Conservation (phyloP, 2,797 vertebrate genomes). For the Sebastiscus albofasciatus region DNA sequence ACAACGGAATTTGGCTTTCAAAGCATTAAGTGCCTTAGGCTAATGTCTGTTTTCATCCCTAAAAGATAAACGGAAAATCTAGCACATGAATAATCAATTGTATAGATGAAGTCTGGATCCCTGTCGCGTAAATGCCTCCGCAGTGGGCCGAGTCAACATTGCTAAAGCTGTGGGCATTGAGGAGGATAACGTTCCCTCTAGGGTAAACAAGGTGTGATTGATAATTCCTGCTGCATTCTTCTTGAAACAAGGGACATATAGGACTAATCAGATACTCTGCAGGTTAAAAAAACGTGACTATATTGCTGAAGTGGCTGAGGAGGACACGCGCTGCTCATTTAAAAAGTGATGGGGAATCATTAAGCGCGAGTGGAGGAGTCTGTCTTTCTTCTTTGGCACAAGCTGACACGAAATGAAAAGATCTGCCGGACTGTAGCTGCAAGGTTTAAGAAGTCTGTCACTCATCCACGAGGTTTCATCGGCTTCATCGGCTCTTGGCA, state of each 20-base stretch:
- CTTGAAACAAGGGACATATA: conserved; percentile 14
- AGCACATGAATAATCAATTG: conserved; percentile 29
- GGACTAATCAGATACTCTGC: conserved; percentile 7
- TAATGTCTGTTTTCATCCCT: conserved; percentile 28
- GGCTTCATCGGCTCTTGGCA: conserved; percentile 4
- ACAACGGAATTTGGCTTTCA: conserved; percentile 30
- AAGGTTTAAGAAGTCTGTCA: not conserved
- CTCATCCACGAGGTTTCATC: not conserved
- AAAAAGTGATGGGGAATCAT: conserved; percentile 17
- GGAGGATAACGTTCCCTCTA: conserved; percentile 10
- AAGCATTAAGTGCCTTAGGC: conserved; percentile 12
- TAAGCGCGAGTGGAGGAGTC: not conserved
- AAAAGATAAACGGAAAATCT: conserved; percentile 41
- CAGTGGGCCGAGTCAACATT: not conserved
- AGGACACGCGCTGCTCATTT: not conserved
- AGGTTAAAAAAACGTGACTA: conserved; percentile 22
- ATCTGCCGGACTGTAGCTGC: not conserved
- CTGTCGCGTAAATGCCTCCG: not conserved
- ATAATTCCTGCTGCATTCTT: conserved; percentile 17
- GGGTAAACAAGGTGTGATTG: conserved; percentile 32
- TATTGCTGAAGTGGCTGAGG: conserved; percentile 8
- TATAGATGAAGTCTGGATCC: not conserved
- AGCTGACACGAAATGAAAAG: conserved; percentile 10
- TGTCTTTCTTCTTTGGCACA: not conserved
- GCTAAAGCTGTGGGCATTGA: not conserved